Conservation (phyloP, 1,140 invertebrate species). For the Drosophila ironensis region DNA sequence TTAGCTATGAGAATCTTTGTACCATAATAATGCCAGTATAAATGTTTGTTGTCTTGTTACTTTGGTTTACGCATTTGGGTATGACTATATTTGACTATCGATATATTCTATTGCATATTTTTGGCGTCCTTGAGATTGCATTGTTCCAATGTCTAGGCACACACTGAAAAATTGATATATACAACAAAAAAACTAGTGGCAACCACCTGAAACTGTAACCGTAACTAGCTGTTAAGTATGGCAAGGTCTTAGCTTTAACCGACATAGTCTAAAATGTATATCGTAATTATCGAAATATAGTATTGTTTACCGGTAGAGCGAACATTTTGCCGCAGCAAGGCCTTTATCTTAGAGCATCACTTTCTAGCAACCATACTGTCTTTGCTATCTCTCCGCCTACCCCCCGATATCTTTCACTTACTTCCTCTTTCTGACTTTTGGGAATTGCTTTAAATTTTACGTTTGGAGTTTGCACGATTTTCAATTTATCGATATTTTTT, state of each 20-base stretch:
- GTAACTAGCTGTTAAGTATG: constrained; percentile 73
- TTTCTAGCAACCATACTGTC: constrained; percentile 40
- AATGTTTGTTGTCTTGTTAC: constrained; percentile 75
- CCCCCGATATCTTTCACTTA: constrained; percentile 2
- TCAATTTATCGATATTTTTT: constrained; percentile 32
- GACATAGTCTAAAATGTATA: constrained; percentile 45
- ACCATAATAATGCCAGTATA: constrained; percentile 52
- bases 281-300: constrained; percentile 39
- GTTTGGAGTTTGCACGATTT: constrained; percentile 57
- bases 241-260: constrained; percentile 62
- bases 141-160: constrained; percentile 65
- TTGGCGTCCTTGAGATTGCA: constrained; percentile 72
- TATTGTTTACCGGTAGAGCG: constrained; percentile 56
- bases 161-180: constrained; percentile 21
- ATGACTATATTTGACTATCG: constrained; percentile 61
- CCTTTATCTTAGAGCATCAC: constrained; percentile 56
- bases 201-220: constrained; percentile 54
- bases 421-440: neutral
- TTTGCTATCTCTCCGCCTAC: constrained; percentile 11
- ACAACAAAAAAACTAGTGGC: constrained; percentile 40
- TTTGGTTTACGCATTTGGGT: constrained; percentile 76
- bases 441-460: constrained; percentile 1
- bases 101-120: constrained; percentile 63
- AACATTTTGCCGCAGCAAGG: constrained; percentile 58
- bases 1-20: constrained; percentile 66